Evolutionary conservation across 2,888 invertebrate genomes (phyloP), one percentile per base, ranked within the genome.

Genomic region (Napeogenes sylphis): DNA sequence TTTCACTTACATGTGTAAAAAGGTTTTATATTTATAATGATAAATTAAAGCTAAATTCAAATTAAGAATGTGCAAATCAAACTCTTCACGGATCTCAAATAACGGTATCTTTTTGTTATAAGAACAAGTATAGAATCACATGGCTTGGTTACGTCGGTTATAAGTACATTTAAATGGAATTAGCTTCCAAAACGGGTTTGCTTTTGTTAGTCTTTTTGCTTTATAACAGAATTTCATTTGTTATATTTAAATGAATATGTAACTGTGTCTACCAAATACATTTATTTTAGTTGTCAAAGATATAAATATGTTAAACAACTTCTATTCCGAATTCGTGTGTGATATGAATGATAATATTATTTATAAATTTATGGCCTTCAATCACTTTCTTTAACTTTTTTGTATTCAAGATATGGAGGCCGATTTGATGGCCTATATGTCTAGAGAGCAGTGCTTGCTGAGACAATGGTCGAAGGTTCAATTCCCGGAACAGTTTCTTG

Each of bases 361-460:
- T 35, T 35, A 35, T 6, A 4, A 35, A 35, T 70, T 74, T 66
- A 66, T 69, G 74, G 67, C 70, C 68, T 67, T 72, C 61, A 75
- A 75, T 83, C 78, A 82, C 87, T 87, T 87, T 87, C 86, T 83
- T 83, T 71, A 74, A 73, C 71, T 73, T 69, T 70, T 85, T 80
- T 79, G 79, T 84, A 85, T 85, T 82, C 71, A 12, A 42, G 3
- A 12, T 10, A 42, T 12, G 3, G 8, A 38, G 38, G 8, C 8
- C 38, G 4, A 38, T 38, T 38, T 21, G 21, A 21, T 21, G 21
- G 21, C 21, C 21, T 21, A 21, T 21, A 21, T 21, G 21, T 21
- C 21, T 21, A 21, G 21, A 21, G 21, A 21, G 21, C 21, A 21
- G 21, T 21, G 21, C 21, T 21, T 21, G 8, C 8, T 38, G 4